Percentiles rank a stretch among this genome's conserved stretches.
Evolutionary conservation across 2,797 vertebrate species (phyloP).

Genomic region (Silurus aristotelis): DNA sequence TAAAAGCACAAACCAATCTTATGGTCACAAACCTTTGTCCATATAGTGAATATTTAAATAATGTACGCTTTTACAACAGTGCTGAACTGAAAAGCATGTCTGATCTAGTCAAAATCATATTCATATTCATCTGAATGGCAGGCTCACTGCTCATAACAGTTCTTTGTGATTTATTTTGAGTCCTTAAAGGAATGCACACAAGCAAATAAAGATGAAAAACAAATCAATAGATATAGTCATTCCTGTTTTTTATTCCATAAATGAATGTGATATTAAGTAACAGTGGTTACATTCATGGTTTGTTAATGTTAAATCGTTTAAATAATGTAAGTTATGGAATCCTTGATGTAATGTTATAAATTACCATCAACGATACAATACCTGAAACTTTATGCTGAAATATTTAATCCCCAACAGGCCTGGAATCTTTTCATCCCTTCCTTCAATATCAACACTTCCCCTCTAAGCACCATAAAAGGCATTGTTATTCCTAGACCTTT

Average conservation of each 20-base stretch:
- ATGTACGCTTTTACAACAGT: neutral
- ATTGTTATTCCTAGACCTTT: slow-evolving; percentile 43
- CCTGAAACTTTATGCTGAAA: neutral
- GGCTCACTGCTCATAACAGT: neutral
- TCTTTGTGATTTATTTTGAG: neutral
- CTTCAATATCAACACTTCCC: slow-evolving; percentile 13
- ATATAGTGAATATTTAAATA: too few relatives aligned
- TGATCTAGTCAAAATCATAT: neutral
- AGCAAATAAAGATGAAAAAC: neutral
- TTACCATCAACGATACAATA: neutral
- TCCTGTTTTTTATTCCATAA: neutral
- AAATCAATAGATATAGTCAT: neutral
- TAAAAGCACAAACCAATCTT: too few relatives aligned
- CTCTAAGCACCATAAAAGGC: slow-evolving; percentile 25
- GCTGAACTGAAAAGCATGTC: neutral
- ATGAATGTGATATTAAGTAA: neutral
- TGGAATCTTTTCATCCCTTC: neutral
- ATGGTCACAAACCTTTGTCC: too few relatives aligned
- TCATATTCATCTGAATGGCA: neutral
- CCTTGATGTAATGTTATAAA: neutral
- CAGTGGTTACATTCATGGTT: neutral
- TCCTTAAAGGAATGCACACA: neutral
- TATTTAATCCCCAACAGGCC: neutral
- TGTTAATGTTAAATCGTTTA: neutral
- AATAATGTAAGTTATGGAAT: neutral